phyloP scores from a whole-genome alignment of 2,888 invertebrate genomes.

The Drosophila suboccidentalis region DNA sequence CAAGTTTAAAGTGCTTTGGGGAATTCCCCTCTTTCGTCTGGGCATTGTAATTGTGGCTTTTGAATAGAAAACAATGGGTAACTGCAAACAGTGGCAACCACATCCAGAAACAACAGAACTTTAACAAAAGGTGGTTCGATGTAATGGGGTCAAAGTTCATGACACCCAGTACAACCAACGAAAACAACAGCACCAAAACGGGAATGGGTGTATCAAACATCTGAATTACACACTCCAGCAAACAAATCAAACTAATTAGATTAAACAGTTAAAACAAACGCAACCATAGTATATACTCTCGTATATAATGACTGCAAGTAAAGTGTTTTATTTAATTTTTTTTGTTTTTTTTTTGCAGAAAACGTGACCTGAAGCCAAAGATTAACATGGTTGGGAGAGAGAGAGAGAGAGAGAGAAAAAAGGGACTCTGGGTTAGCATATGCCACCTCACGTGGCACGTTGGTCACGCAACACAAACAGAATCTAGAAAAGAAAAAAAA shows the following conservation, averaged over 20 bases:
- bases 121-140: slow-evolving; percentile 27
- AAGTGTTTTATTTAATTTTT: slow-evolving; percentile 4
- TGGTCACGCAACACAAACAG: slow-evolving; percentile 56
- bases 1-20: background rate
- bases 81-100: slow-evolving; percentile 35
- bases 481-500: background rate
- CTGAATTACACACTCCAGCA: slow-evolving; percentile 30
- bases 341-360: slow-evolving; percentile 1
- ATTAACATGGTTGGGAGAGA: slow-evolving; percentile 10
- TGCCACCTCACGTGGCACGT: slow-evolving; percentile 45
- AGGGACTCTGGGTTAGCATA: slow-evolving; percentile 18
- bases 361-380: slow-evolving; percentile 55
- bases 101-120: slow-evolving; percentile 31
- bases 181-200: slow-evolving; percentile 9
- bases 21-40: background rate
- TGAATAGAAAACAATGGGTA: slow-evolving; percentile 34
- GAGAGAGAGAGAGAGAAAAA: background rate
- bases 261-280: slow-evolving; percentile 1
- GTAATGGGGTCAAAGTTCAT: slow-evolving; percentile 57
- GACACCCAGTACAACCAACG: slow-evolving; percentile 22
- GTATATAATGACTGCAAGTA: slow-evolving; percentile 4
- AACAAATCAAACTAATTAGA: slow-evolving; percentile 36
- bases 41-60: slow-evolving; percentile 25
- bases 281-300: background rate
- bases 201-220: slow-evolving; percentile 18